A percentile compares a stretch with the other conserved stretches of the same genome.
These are phyloP conservation scores for Coecobrya sp. DNA, from an alignment of 2,888 invertebrate genomes.

Conservation along the genomic window DNA sequence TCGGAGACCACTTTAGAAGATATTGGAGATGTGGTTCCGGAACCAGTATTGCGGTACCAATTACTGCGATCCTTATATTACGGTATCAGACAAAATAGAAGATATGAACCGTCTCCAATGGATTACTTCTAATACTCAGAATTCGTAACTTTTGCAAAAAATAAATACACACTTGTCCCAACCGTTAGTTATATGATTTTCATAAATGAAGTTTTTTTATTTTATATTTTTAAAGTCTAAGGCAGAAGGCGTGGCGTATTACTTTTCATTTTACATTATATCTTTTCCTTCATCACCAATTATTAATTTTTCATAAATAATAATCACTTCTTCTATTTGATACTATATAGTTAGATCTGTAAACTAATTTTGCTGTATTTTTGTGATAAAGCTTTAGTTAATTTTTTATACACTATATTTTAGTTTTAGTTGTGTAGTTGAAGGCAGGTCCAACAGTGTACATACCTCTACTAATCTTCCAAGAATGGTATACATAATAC, in stretches of 20 bases:
- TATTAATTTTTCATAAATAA: conserved; percentile 12
- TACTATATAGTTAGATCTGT: not conserved
- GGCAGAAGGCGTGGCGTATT: conserved; percentile 61
- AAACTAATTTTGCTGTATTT: not conserved
- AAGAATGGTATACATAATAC: not conserved
- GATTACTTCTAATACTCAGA: not conserved
- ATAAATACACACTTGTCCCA: not conserved
- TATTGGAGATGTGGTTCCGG: not conserved
- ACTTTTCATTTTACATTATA: conserved; percentile 29
- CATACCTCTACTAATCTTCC: not conserved
- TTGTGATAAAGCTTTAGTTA: conserved; percentile 31
- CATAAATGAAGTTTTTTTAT: not conserved
- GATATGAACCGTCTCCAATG: not conserved
- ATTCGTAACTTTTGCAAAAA: not conserved
- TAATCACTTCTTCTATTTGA: not conserved
- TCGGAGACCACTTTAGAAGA: not conserved
- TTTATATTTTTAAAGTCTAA: conserved; percentile 23
- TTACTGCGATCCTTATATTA: not conserved
- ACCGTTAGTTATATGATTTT: not conserved
- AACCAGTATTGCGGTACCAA: not conserved
- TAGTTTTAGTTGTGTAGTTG: conserved; percentile 13
- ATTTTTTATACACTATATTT: not conserved
- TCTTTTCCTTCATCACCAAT: not conserved
- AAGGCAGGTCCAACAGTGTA: conserved; percentile 56
- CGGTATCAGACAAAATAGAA: not conserved